Percentiles rank a stretch among this genome's conserved stretches.
Evolutionary conservation across 2,113 vertebrate species (phyloP).

Genomic region (Peromyscus leucopus): DNA sequence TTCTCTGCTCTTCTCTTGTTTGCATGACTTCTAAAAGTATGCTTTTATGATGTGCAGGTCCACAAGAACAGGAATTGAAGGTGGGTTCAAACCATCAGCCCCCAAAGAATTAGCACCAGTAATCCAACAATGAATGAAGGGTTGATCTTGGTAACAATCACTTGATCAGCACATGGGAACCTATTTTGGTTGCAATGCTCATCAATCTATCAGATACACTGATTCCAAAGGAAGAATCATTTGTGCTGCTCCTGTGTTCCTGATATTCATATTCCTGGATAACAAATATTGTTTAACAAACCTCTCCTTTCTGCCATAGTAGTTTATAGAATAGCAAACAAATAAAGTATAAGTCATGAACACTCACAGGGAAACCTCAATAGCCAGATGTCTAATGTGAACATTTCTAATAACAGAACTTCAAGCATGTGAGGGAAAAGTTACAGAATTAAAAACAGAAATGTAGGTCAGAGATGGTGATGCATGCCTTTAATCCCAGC

Average conservation of each 20-base stretch:
- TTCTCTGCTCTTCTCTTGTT: neutral
- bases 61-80: neutral
- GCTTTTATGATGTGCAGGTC: neutral
- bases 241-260: neutral
- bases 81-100: neutral
- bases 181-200: neutral
- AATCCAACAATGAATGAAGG: neutral
- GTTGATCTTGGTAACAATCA: neutral
- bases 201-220: neutral
- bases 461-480: neutral
- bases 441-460: neutral
- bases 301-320: neutral
- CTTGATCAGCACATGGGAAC: neutral
- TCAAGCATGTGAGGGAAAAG: neutral
- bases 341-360: neutral
- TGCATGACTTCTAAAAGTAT: neutral
- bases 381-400: neutral
- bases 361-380: neutral
- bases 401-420: neutral
- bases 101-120: neutral
- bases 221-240: neutral
- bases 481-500: neutral
- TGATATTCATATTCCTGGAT: conserved; percentile 13
- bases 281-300: neutral
- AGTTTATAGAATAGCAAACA: neutral